Base-by-base conservation (phyloP, 2,888 invertebrate species). In the Sarcophaga carnaria region DNA sequence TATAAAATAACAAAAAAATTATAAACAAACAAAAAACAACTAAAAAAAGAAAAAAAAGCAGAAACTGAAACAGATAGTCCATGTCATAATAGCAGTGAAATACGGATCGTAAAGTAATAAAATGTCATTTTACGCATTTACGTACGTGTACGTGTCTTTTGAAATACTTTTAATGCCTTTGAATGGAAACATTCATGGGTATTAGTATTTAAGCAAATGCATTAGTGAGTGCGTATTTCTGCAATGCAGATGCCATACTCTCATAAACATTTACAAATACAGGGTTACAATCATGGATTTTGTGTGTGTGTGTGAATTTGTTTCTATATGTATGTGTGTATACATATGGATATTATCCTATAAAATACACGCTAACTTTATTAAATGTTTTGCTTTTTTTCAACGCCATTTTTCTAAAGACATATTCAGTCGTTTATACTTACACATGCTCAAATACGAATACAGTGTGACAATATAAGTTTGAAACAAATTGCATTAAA, bases 171-270 rank as follows among this genome's bases (percentile, higher is more conserved):
- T 64, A 20, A 37, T 72, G 54, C 27, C 49, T 70, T 54, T 54
- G 20, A n/a, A 11, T 63, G 27, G 60, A 66, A 66, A 74, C 25
- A 49, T 22, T 10, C 6, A 47, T 47, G 22, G 45, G 10, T 45
- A 37, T 10, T 25, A 63, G 37, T 60, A 14, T 64, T 4, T 72
- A 45, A 27, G n/a, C 12, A 54, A 54, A 54, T 54, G 4, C 54
- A 54, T 54, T 14, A 12, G 54, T 8, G 69, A 45, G 22, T 70
- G 14, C 49, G 45, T 49, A n/a, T 70, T 69, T 60, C 81, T 85
- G 85, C 85, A 85, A 37, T 85, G 85, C 85, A 85, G 85, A 82
- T 85, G 71, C 85, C 75, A 79, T 66, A 75, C 71, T 72, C 64
- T 47, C 22, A 59, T 76, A 71, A 59, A 49, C 0, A 2, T 20